Base-by-base conservation (phyloP, 2,113 vertebrate species). In the Anser brachyrhynchus region DNA sequence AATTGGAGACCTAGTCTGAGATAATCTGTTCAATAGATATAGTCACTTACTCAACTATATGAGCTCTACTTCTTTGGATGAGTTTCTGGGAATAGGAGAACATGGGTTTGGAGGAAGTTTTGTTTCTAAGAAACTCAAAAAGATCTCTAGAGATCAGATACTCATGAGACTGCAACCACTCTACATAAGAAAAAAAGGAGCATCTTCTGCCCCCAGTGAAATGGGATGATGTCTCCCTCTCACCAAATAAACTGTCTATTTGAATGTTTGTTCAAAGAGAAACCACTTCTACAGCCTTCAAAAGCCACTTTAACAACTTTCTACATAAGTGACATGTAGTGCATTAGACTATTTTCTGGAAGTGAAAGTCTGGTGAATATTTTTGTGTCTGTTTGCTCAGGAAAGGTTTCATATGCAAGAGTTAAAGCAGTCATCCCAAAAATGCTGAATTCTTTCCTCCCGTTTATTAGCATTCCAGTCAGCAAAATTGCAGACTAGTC, bases 381-480 rank as follows among this genome's bases (percentile, higher is more conserved):
- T 94, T 96, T 58, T 82, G 62, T 41, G 54, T 39, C 54, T 94
- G 57, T 58, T 92, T 79, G 69, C 73, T 90, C 58, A 89, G 43
- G 92, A 75, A 69, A 74, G 10, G 13, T 59, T 93, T 92, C 2
- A 5, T 33, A 67, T 66, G 35, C 3, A 4, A 88, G 39, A 80
- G 22, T 88, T 86, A 86, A 92, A 92, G 41, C 67, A 92, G 75
- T 78, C 88, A 86, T 78, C 79, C 70, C 0, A 0, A 96, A 94
- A 94, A 84, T 11, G 18, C 29, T 86, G 72, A 93, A 93, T 90
- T 90, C 57, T 84, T 97, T 92, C 89, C 73, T 95, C 31, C 16
- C 54, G 29, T 95, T 84, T 96, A 89, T 92, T 93, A 94, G 41
- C 83, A 93, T 92, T 94, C 83, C 91, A 94, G 92, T 90, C 90